phyloP scores from a whole-genome alignment of 2,888 invertebrate species.

The Lasioglossum lativentre region DNA sequence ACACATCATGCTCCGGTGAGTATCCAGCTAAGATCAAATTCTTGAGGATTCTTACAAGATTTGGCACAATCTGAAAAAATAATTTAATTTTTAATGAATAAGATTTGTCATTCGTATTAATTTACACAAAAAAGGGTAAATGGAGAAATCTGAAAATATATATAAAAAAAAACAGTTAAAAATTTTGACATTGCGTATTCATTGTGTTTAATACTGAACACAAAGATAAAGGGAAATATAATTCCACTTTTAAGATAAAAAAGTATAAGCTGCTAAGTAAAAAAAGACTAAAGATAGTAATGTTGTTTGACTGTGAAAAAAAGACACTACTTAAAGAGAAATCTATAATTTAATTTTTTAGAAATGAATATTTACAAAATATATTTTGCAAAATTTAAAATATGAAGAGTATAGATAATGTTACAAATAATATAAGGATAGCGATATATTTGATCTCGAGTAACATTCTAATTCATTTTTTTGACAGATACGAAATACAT shows the following conservation, averaged over 20 bases:
- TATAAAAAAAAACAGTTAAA: constrained; percentile 19
- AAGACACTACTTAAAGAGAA: constrained; percentile 14
- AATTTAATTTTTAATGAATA: constrained; percentile 29
- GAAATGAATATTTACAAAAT: constrained; percentile 5
- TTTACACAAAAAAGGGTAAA: constrained; percentile 8
- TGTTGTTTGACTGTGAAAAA: constrained; percentile 31
- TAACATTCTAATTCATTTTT: neutral
- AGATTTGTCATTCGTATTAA: neutral
- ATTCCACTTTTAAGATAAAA: constrained; percentile 17
- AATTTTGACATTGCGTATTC: constrained; percentile 15
- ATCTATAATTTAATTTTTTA: neutral
- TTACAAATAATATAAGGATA: constrained; percentile 7
- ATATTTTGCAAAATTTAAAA: constrained; percentile 21
- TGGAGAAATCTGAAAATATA: constrained; percentile 33
- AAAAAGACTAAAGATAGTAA: constrained; percentile 20
- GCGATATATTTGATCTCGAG: neutral
- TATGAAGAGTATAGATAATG: neutral
- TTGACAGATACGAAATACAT: neutral
- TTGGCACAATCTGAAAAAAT: constrained; percentile 96
- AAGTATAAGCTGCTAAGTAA: constrained; percentile 21
- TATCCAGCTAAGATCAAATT: constrained; percentile 99
- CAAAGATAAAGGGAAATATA: too few relatives aligned
- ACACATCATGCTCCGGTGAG: constrained; percentile 99
- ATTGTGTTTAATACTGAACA: constrained; percentile 20
- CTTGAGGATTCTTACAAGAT: constrained; percentile 98